A percentile compares a stretch with the other conserved stretches of the same genome.
These are phyloP conservation scores for Conops quadrifasciatus DNA, from an alignment of 2,888 invertebrate species.

Conservation along the genomic window DNA sequence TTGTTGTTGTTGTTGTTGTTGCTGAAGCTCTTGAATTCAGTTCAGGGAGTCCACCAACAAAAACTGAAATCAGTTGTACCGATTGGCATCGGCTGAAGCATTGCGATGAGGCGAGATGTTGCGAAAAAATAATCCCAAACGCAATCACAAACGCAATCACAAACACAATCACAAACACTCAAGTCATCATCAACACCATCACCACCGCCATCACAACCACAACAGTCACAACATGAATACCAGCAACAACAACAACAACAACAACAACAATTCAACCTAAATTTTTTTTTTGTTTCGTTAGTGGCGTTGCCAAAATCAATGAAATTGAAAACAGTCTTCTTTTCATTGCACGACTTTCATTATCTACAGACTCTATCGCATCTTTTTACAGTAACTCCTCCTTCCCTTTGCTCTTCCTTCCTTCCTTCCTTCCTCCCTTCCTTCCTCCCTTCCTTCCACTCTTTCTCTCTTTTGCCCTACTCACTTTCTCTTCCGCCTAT, in stretches of 20 bases:
- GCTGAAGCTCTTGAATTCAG: background rate
- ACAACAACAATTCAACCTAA: constrained; percentile 5
- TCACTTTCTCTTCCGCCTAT: background rate
- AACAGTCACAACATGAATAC: background rate
- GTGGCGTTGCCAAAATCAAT: constrained; percentile 35
- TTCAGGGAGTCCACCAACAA: background rate
- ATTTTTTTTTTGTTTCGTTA: background rate
- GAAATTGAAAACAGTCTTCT: constrained; percentile 30
- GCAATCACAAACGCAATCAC: too few species aligned
- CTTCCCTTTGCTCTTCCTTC: background rate
- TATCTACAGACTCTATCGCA: background rate
- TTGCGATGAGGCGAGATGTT: too few species aligned
- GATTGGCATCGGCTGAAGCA: too few species aligned
- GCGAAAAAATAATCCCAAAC: too few species aligned
- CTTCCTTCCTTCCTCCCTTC: background rate
- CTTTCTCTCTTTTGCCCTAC: background rate
- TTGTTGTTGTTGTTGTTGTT: background rate
- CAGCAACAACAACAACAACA: constrained; percentile 13
- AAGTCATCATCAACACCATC: too few species aligned
- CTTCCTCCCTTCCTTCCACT: background rate
- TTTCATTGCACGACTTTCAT: constrained; percentile 23
- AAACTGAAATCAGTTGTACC: too few species aligned
- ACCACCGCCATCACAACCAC: background rate
- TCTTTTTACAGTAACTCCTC: background rate
- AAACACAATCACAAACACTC: too few species aligned